Percentiles rank a stretch among this genome's conserved stretches.
Conservation (phyloP, 2,113 vertebrate species). For the Hippoglossus stenolepis region DNA sequence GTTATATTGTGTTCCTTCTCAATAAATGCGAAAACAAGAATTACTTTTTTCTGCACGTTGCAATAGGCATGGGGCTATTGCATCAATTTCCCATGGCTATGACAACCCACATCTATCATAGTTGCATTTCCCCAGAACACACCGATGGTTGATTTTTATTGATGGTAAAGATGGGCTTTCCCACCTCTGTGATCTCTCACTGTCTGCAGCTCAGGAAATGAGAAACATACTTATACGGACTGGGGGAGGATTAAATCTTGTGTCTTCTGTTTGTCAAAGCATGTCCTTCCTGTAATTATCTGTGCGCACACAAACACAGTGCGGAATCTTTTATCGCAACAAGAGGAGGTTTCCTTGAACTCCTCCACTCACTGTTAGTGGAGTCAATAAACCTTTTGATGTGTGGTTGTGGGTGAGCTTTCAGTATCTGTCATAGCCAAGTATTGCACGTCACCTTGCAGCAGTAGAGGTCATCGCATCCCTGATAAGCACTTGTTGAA, state of each 20-base stretch:
- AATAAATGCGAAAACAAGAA: not conserved
- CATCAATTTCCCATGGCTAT: not conserved
- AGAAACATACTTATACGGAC: slow-evolving; percentile 25
- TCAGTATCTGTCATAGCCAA: slow-evolving; percentile 16
- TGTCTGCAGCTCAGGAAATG: slow-evolving; percentile 15
- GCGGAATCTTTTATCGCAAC: slow-evolving; percentile 24
- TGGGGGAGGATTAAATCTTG: slow-evolving; percentile 28
- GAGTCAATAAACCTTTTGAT: slow-evolving; percentile 16
- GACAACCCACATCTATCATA: not conserved
- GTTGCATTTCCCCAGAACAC: not conserved
- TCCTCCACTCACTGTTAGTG: not conserved
- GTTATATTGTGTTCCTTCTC: not conserved
- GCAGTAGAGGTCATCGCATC: not conserved
- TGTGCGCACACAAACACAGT: not conserved
- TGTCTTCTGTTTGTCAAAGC: slow-evolving; percentile 52
- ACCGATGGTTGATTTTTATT: not conserved
- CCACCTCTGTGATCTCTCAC: not conserved
- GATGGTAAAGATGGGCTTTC: not conserved
- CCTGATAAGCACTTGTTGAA: not conserved
- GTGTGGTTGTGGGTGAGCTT: slow-evolving; percentile 25
- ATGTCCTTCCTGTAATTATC: slow-evolving; percentile 67
- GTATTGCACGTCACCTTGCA: not conserved
- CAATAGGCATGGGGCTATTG: not conserved
- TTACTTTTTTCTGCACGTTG: not conserved
- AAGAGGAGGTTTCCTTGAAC: slow-evolving; percentile 32